Conservation (phyloP, 2,888 invertebrate genomes). For the Chydorus sphaericus region DNA sequence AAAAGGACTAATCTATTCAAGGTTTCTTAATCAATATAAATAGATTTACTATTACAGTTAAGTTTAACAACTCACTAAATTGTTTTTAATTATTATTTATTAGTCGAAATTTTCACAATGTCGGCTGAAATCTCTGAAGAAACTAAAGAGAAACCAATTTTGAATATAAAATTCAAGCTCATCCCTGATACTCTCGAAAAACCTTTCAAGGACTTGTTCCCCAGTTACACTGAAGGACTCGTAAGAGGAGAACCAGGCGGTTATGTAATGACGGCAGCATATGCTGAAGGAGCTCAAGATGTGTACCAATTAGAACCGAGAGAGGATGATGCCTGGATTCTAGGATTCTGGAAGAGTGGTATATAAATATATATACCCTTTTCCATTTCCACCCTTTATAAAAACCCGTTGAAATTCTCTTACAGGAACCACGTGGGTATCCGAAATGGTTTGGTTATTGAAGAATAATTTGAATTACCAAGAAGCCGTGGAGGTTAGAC, state of each 20-base stretch:
- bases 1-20: too few species aligned
- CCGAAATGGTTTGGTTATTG: conserved; percentile 31
- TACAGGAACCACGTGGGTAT: conserved; percentile 29
- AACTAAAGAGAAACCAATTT: too few species aligned
- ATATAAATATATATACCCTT: conserved; percentile 20
- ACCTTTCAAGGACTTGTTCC: conserved; percentile 1
- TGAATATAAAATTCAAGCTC: too few species aligned
- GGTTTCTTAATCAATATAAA: too few species aligned
- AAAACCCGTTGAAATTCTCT: too few species aligned
- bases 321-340: conserved; percentile 52
- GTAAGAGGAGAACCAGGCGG: conserved; percentile 4
- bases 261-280: not conserved
- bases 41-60: too few species aligned
- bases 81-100: too few species aligned
- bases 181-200: too few species aligned
- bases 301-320: conserved; percentile 55
- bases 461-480: conserved; percentile 24
- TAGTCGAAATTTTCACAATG: too few species aligned
- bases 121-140: too few species aligned
- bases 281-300: conserved; percentile 40
- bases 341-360: conserved; percentile 67
- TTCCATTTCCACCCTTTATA: not conserved
- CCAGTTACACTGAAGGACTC: conserved; percentile 4
- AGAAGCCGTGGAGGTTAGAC: conserved; percentile 26
- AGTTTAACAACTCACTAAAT: too few species aligned